phyloP scores from a whole-genome alignment of 2,797 vertebrate species.

The Acanthornis magna region DNA sequence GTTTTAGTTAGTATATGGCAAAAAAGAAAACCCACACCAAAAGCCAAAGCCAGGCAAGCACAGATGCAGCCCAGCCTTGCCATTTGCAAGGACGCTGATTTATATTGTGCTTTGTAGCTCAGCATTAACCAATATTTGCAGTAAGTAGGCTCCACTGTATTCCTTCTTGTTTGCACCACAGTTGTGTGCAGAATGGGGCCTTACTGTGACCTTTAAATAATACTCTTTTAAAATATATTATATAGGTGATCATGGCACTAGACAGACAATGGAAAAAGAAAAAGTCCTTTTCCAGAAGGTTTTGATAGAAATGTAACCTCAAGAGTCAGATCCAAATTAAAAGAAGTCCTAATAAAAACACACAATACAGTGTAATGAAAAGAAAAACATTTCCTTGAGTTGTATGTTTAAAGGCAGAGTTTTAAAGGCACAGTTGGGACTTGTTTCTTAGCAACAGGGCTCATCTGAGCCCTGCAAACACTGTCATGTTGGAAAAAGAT shows the following conservation, averaged over 20 bases:
- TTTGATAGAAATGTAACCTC: background rate
- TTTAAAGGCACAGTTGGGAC: conserved; percentile 68
- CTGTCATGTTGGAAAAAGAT: conserved; percentile 44
- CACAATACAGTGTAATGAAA: background rate
- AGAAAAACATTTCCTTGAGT: conserved; percentile 65
- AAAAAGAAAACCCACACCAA: background rate
- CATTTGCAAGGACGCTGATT: background rate
- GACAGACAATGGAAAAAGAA: background rate
- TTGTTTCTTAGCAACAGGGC: conserved; percentile 78
- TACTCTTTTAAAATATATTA: background rate
- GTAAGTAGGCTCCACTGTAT: background rate
- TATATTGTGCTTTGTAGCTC: background rate
- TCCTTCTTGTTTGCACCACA: background rate
- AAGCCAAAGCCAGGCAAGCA: background rate
- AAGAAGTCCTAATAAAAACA: conserved; percentile 44
- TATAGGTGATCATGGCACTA: background rate
- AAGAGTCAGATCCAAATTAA: background rate
- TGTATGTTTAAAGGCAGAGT: conserved; percentile 63
- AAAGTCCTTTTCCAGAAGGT: background rate
- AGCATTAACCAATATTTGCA: background rate
- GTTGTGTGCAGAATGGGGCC: background rate
- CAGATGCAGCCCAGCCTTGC: background rate
- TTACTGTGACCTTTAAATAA: background rate
- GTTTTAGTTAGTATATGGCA: background rate
- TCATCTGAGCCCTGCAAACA: conserved; percentile 56